phyloP scores from a whole-genome alignment of 2,113 vertebrate genomes.

The Anoura caudifer region DNA sequence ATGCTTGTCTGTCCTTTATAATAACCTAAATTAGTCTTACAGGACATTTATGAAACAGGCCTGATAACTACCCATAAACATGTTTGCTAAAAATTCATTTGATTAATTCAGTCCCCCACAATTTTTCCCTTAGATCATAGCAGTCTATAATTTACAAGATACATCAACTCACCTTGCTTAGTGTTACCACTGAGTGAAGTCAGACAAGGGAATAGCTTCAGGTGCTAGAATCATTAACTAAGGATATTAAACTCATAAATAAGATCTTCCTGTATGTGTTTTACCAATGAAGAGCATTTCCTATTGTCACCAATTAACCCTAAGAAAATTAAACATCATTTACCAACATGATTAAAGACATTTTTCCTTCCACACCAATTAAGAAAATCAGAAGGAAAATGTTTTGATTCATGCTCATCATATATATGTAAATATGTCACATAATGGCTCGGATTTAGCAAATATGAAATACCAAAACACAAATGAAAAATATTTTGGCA shows the following conservation, averaged over 20 bases:
- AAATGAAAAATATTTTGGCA: conserved; percentile 73
- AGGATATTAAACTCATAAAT: conserved; percentile 71
- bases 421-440: conserved; percentile 76
- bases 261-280: conserved; percentile 61
- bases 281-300: conserved; percentile 48
- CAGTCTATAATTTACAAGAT: conserved; percentile 49
- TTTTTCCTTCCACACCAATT: conserved; percentile 74
- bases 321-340: conserved; percentile 73
- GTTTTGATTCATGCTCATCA: conserved; percentile 76
- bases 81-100: conserved; percentile 41
- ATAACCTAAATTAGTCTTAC: background rate
- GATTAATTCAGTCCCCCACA: conserved; percentile 5
- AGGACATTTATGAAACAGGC: conserved; percentile 3
- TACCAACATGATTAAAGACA: conserved; percentile 74
- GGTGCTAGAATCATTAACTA: conserved; percentile 67
- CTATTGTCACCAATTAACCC: conserved; percentile 66
- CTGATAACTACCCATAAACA: conserved; percentile 15
- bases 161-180: conserved; percentile 25
- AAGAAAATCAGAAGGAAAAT: conserved; percentile 74
- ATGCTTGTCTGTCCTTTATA: background rate
- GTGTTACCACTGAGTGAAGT: background rate
- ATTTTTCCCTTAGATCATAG: background rate
- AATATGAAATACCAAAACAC: conserved; percentile 68
- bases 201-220: conserved; percentile 44
- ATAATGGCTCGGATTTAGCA: conserved; percentile 68